Conservation (phyloP, 2,113 vertebrate species). For the Cololabis saira region DNA sequence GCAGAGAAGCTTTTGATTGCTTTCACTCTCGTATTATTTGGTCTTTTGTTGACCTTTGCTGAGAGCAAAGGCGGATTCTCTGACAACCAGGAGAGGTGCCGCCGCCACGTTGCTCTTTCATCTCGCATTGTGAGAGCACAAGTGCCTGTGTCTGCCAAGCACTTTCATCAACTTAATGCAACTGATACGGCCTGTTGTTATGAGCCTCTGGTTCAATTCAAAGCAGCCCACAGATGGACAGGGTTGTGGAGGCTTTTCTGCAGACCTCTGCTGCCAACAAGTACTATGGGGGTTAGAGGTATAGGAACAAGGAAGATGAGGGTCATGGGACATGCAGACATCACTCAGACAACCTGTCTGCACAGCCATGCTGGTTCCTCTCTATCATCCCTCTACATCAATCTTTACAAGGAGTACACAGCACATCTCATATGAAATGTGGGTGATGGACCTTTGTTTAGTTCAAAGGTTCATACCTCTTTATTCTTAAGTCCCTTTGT, state of each 20-base stretch:
- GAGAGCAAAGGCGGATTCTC: conserved; percentile 86
- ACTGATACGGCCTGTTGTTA: conserved; percentile 81
- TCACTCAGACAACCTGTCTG: conserved; percentile 80
- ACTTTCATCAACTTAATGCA: conserved; percentile 99
- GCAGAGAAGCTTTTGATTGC: conserved; percentile 91
- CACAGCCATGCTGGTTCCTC: conserved; percentile 83
- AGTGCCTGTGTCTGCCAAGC: conserved; percentile 83
- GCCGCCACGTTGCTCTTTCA: conserved; percentile 88
- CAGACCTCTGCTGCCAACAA: conserved; percentile 77
- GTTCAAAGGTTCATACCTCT: conserved; percentile 98
- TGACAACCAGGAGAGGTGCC: conserved; percentile 81
- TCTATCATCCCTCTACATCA: conserved; percentile 78
- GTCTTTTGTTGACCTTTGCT: conserved; percentile 92
- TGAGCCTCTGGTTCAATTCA: conserved; percentile 86
- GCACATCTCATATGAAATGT: conserved; percentile 87
- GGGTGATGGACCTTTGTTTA: conserved; percentile 94
- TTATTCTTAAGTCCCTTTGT: conserved; percentile 97
- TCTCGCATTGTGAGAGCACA: conserved; percentile 90
- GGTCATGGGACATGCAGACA: conserved; percentile 81
- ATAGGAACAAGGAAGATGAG: conserved; percentile 68
- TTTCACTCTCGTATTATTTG: conserved; percentile 87
- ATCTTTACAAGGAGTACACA: conserved; percentile 83
- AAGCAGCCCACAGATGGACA: conserved; percentile 90
- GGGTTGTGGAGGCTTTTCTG: conserved; percentile 82
- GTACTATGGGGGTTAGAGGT: conserved; percentile 80